Base-by-base conservation (phyloP, 2,113 vertebrate genomes). In the Egretta garzetta region DNA sequence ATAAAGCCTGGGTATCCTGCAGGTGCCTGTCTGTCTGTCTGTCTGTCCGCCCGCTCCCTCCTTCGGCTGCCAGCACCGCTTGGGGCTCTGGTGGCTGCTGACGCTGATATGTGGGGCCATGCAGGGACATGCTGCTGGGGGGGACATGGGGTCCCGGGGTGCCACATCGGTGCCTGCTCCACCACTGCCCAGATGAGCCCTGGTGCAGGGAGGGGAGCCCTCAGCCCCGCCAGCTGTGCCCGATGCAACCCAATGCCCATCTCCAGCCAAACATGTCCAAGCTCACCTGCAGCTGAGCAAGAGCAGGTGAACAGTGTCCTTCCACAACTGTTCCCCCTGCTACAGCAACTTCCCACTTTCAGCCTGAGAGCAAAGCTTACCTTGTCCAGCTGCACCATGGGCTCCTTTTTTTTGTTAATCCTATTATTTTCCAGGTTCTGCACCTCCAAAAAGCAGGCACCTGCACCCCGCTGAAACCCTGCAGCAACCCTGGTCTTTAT, bases 31-130 rank as follows among this genome's bases (percentile, higher is more conserved):
- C 70, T 33, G 59, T 30, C 64, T 74, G 52, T 43, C 64, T 74
- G 52, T 43, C 26, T 8, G 3, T 24, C 59, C 4, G 1, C 24
- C 14, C 26, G 55, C 33, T 77, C 35, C 15, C 52, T 60, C 27
- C 41, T 41, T 14, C 1, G 0, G 12, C 47, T 50, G 41, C 18
- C 2, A 4, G 41, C 72, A 8, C 18, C 7, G 7, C 35, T 50
- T 0, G 0, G 17, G 28, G 8, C 30, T 6, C 50, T 55, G 1
- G 1, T 50, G 33, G 39, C 55, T 73, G 62, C 28, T 0, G 2
- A 3, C 17, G 35, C 26, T 19, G 24, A 9, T 14, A 32, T 14
- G n/a, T 35, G 37, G 43, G 27, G 26, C 21, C 2, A 4, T 19
- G 60, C 4, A 16, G 72, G 71, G 47, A 55, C 45, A 37, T 2